A percentile compares a stretch with the other conserved stretches of the same genome.
phyloP scores from a whole-genome alignment of 2,888 invertebrate genomes.

The Mechanitis messenoides region DNA sequence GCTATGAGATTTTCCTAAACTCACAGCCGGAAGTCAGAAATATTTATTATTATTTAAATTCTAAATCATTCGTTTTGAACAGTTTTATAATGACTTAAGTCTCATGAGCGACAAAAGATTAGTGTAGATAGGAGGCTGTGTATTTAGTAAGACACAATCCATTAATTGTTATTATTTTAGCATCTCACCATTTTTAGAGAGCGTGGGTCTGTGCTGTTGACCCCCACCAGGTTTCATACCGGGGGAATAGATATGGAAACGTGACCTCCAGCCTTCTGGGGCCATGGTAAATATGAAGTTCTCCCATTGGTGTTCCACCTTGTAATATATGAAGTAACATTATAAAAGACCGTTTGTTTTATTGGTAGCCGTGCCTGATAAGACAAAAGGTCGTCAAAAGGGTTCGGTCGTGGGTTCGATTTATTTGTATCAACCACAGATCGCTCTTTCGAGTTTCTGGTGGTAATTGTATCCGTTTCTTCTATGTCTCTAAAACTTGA shows the following conservation, averaged over 20 bases:
- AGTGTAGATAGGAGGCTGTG: not conserved
- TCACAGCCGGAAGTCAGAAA: constrained; percentile 13
- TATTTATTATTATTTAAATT: not conserved
- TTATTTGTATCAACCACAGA: too few relatives aligned
- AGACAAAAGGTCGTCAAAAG: too few relatives aligned
- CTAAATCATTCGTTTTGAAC: not conserved
- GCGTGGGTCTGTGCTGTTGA: constrained; percentile 48
- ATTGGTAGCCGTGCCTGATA: too few relatives aligned
- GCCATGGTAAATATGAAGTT: constrained; percentile 43
- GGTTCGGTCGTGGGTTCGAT: too few relatives aligned
- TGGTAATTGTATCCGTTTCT: too few relatives aligned
- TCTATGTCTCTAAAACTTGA: too few relatives aligned
- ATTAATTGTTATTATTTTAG: constrained; percentile 1
- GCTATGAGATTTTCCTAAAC: constrained; percentile 16
- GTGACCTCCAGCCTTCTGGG: constrained; percentile 61
- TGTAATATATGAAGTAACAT: not conserved
- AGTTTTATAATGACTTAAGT: not conserved
- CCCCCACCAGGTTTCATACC: constrained; percentile 63
- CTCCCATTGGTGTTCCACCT: constrained; percentile 67
- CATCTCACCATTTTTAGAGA: constrained; percentile 56
- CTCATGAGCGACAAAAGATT: not conserved
- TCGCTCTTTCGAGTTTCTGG: too few relatives aligned
- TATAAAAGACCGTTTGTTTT: constrained; percentile 1
- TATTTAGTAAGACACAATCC: too few relatives aligned
- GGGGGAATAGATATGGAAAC: constrained; percentile 62